These are phyloP conservation scores for Nipponia nippon DNA, from an alignment of 2,113 vertebrate genomes.

Conservation along the genomic window DNA sequence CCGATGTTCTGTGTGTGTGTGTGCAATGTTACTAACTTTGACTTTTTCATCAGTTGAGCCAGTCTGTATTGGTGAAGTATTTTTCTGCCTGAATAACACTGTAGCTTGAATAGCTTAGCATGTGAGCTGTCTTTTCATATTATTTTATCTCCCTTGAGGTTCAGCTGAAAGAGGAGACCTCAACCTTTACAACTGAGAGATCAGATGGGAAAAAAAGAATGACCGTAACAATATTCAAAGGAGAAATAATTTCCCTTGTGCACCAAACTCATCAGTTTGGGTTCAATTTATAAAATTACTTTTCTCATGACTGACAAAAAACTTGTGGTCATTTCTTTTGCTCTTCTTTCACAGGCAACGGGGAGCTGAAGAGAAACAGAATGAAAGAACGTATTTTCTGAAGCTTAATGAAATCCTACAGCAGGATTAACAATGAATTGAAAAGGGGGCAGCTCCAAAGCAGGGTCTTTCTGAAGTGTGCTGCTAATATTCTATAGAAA, in stretches of 20 bases:
- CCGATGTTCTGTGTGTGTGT: neutral
- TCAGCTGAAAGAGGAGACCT: neutral
- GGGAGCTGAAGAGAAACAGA: neutral
- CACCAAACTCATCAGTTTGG: neutral
- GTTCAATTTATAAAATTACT: neutral
- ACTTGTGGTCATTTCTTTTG: neutral
- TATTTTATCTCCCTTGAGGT: neutral
- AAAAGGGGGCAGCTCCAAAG: neutral
- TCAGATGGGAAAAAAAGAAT: neutral
- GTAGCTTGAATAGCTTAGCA: neutral
- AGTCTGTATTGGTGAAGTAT: neutral
- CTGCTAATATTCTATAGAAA: neutral
- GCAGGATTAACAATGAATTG: neutral
- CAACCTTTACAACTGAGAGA: neutral
- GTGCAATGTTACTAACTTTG: neutral
- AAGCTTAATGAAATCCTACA: neutral
- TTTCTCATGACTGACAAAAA: neutral
- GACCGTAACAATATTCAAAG: neutral
- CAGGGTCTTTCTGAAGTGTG: neutral
- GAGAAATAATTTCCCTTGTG: slow-evolving; percentile 19
- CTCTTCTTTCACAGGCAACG: neutral
- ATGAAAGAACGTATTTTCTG: neutral
- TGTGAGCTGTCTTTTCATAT: neutral
- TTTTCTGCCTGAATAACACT: neutral
- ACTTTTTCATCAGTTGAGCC: neutral